Percentiles rank a stretch among this genome's conserved stretches.
Conservation (phyloP, 2,113 vertebrate species). For the human region GRCh38 chr13:67985501-67986000, state of each 20-base stretch:
- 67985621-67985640: fast-evolving
- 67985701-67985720: not conserved
- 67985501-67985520: not conserved
- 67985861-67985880: not conserved
- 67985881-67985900: not conserved
- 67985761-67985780: not conserved
- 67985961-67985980: not conserved
- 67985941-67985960: not conserved
- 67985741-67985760: not conserved
- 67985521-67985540: not conserved
- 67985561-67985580: not conserved
- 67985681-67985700: not conserved
- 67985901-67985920: not conserved
- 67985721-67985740: not conserved
- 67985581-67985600: not conserved
- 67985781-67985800: not conserved
- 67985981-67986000: not conserved
- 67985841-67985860: too few relatives aligned
- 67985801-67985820: not conserved
- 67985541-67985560: not conserved
- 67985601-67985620: not conserved
- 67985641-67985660: not conserved
- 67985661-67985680: not conserved
- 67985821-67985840: not conserved
- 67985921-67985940: not conserved